Conservation (phyloP, 2,797 vertebrate species). For the Morus bassanus region DNA sequence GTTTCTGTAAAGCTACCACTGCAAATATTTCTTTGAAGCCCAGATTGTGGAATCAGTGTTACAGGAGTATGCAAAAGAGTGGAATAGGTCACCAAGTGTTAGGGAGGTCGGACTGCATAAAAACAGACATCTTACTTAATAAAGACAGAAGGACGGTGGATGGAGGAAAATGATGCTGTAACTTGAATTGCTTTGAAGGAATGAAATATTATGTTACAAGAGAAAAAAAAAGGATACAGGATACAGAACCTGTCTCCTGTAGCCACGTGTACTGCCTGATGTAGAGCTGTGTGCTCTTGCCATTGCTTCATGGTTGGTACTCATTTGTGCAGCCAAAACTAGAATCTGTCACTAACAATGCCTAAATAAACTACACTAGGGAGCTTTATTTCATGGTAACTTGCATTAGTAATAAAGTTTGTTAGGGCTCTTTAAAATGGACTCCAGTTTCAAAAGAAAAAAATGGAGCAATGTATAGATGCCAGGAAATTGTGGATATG, state of each 20-base stretch:
- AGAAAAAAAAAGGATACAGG: not conserved
- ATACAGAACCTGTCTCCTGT: not conserved
- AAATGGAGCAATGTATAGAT: not conserved
- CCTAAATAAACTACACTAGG: not conserved
- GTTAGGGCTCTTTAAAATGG: not conserved
- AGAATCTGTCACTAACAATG: not conserved
- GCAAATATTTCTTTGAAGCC: not conserved
- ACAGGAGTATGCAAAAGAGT: not conserved
- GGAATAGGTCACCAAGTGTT: not conserved
- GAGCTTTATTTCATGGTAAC: not conserved
- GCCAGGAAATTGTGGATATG: not conserved
- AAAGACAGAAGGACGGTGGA: not conserved
- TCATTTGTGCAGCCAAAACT: not conserved
- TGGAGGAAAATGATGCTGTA: not conserved
- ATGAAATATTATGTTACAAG: not conserved
- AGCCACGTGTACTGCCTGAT: not conserved
- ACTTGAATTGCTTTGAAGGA: not conserved
- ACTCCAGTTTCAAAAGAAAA: not conserved
- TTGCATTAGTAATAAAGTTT: not conserved
- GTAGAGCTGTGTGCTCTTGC: not conserved
- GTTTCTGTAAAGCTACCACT: not conserved
- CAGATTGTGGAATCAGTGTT: not conserved
- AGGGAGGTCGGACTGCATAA: not conserved
- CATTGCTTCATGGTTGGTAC: not conserved
- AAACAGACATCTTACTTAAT: not conserved